Base-by-base conservation (phyloP, 2,797 vertebrate genomes). In the Aeoliscus strigatus region DNA sequence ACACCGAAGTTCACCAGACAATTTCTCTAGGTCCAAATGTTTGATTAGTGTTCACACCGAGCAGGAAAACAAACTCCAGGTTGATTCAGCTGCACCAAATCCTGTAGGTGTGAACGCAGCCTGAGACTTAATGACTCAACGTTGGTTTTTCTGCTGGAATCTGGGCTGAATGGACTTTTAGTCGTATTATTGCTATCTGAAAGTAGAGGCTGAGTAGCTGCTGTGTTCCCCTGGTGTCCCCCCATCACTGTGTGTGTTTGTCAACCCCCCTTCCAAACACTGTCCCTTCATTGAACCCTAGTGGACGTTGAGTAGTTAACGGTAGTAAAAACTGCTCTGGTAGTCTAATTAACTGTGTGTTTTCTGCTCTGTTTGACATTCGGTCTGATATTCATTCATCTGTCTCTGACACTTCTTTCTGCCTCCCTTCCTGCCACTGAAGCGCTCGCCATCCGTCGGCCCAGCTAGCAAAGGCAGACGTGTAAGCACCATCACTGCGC, bases 381-480 rank as follows among this genome's bases (percentile, higher is more conserved):
- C 52, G 63, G 9, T 62, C 52, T 81, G 53, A 70, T 49, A 55
- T 56, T 63, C 62, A 70, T 66, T 55, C 54, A 43, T 51, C 32
- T 73, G 59, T 83, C 48, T 85, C 60, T 83, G 70, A 49, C 57
- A 50, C 66, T 66, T n/a, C n/a, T n/a, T 53, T 79, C 27, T 73
- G 43, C 70, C 68, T 82, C 60, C 73, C 66, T 67, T 60, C 65
- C 60, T 69, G 68, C 75, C 76, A 58, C 70, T 71, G 69, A 95
- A 98, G 95, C 92, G 75, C 75, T 94, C 94, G 84, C 92, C 93
- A 47, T 92, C 94, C 87, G 91, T 93, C 77, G 91, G 90, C 89
- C 91, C 93, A 73, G 84, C 91, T 90, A 93, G 90, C 90, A 96
- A 93, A 95, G 90, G 94, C 92, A 94, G 93, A 96, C 93, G 92